These are phyloP conservation scores for Eudasyphora cyanicolor DNA, from an alignment of 2,888 invertebrate genomes.

Conservation along the genomic window DNA sequence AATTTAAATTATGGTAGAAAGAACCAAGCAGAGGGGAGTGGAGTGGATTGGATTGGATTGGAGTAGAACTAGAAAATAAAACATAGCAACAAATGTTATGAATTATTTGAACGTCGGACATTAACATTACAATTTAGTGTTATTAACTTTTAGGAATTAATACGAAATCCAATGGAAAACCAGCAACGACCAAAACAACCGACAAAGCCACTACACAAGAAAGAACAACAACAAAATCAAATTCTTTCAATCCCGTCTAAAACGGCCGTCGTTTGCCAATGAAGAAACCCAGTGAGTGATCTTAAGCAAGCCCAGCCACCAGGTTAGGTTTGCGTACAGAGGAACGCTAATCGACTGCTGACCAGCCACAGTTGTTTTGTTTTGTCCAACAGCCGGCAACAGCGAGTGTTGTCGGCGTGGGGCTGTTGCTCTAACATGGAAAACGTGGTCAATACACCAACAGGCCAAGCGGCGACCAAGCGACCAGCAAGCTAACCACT, in stretches of 20 bases:
- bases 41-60: background rate
- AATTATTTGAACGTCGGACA: conserved; percentile 20
- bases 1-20: background rate
- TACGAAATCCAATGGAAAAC: background rate
- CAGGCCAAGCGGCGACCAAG: too few species aligned
- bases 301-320: background rate
- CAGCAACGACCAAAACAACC: background rate
- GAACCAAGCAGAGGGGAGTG: background rate
- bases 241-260: conserved; percentile 12
- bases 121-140: conserved; percentile 29
- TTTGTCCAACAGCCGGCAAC: background rate
- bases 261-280: background rate
- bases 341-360: background rate
- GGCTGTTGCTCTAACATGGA: background rate
- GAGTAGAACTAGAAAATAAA: background rate
- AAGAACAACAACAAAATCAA: background rate
- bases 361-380: background rate
- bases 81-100: background rate
- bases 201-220: background rate
- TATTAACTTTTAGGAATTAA: conserved; percentile 29
- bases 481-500: too few species aligned
- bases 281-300: background rate
- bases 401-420: background rate
- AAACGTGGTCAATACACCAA: conserved; percentile 23
- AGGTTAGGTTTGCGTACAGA: too few species aligned